Base-by-base conservation (phyloP, 2,797 vertebrate genomes). In the Zenarchopterus dispar region DNA sequence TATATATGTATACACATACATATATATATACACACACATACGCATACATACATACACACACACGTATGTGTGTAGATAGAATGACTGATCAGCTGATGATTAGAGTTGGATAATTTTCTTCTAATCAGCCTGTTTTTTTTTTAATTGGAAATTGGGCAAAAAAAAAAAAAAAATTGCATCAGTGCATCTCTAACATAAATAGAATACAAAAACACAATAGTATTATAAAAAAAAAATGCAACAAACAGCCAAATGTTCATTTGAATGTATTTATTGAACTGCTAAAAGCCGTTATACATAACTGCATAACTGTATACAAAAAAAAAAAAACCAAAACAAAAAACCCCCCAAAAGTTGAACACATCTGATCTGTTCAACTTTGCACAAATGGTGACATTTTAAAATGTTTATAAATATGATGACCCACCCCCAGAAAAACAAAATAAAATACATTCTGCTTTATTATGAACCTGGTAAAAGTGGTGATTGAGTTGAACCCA, bases 211-310 rank as follows among this genome's bases (percentile, higher is more conserved):
- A 52, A 52, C 31, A 18, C 5, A 19, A 33, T 19, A 18, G 10
- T 18, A n/a, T 24, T 31, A 71, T 6, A 54, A 50, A 70, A n/a
- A 21, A 50, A 55, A 54, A 60, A 74, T 56, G 18, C 59, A 83
- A 74, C 53, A 64, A 64, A 72, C 70, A 58, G 56, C 18, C 62
- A 56, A 51, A 67, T n/a, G 24, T 81, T 73, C 67, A 70, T 88
- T 88, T 83, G 61, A 91, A 89, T 28, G 3, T 75, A 57, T 92
- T 92, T 91, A 92, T 91, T 90, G 77, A 87, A 77, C 78, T 69
- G 75, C 80, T 85, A 77, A 87, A 89, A 86, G 74, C 81, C 55
- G 79, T 80, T 76, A 47, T 39, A 47, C 73, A 81, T 72, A 77
- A 67, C 24, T 59, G 28, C 62, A 70, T 86, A 82, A 53, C 49